Evolutionary conservation across 1,140 invertebrate species (phyloP).

Genomic region (Palaemon carinicauda): DNA sequence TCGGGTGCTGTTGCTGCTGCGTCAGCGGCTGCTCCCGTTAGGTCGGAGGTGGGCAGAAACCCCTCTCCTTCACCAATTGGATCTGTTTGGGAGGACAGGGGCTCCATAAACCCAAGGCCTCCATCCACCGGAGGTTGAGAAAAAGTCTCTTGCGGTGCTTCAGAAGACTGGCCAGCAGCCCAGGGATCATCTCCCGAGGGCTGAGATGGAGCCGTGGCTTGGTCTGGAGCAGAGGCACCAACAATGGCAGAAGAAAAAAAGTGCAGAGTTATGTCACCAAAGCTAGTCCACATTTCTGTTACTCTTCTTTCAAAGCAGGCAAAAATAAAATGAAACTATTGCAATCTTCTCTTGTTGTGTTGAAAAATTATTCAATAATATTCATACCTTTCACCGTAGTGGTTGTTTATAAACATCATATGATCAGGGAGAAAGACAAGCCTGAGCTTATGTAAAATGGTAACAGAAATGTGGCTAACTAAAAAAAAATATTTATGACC

Average conservation of each 20-base stretch:
- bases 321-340: too few species aligned
- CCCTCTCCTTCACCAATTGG: constrained; percentile 29
- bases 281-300: constrained; percentile 15
- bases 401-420: too few species aligned
- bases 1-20: constrained; percentile 30
- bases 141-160: constrained; percentile 14
- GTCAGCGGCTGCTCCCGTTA: constrained; percentile 32
- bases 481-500: too few species aligned
- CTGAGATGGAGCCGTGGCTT: constrained; percentile 28
- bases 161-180: constrained; percentile 7
- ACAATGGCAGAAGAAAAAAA: constrained; percentile 12
- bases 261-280: neutral
- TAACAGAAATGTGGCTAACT: too few species aligned
- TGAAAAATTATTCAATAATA: too few species aligned
- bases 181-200: constrained; percentile 33
- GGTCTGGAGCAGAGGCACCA: constrained; percentile 30
- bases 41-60: constrained; percentile 33
- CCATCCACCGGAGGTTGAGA: constrained; percentile 3
- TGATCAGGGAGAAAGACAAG: too few species aligned
- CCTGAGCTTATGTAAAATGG: too few species aligned
- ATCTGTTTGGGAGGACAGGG: constrained; percentile 17
- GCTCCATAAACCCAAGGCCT: neutral
- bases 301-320: neutral
- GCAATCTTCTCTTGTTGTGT: too few species aligned
- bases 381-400: too few species aligned